Percentiles rank a stretch among this genome's conserved stretches.
These are phyloP conservation scores for Drosophila micromelanica DNA, from an alignment of 1,140 invertebrate genomes.

Conservation along the genomic window DNA sequence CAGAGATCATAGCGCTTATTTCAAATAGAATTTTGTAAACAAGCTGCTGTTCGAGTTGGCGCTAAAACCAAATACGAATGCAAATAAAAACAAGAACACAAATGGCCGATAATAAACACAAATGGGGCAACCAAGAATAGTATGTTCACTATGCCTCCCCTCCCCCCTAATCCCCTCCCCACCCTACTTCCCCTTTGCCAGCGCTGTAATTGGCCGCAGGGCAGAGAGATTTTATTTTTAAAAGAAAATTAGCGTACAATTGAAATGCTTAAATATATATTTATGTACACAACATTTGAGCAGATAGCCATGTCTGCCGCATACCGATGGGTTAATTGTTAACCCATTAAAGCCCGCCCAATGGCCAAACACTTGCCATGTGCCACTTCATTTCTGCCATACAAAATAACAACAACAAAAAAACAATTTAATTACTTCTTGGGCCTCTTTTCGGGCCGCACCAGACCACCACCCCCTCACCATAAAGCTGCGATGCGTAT, in stretches of 20 bases:
- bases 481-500: constrained; percentile 21
- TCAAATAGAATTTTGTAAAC: constrained; percentile 25
- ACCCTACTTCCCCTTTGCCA: too few relatives aligned
- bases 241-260: constrained; percentile 1
- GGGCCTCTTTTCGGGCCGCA: constrained; percentile 4
- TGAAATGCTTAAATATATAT: constrained; percentile 5
- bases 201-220: too few relatives aligned
- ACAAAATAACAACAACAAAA: too few relatives aligned
- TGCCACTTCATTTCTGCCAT: constrained; percentile 24
- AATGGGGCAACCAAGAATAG: constrained; percentile 16
- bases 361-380: background rate
- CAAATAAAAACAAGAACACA: constrained; percentile 22
- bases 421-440: constrained; percentile 32
- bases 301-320: constrained; percentile 8
- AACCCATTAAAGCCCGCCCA: constrained; percentile 38
- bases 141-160: too few relatives aligned
- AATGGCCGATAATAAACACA: constrained; percentile 48
- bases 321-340: constrained; percentile 50
- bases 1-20: too few relatives aligned
- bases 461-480: background rate
- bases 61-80: constrained; percentile 7
- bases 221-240: constrained; percentile 22
- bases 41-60: constrained; percentile 2
- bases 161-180: too few relatives aligned
- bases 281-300: background rate